phyloP scores from a whole-genome alignment of 2,113 vertebrate species.

The Corythaixoides concolor region DNA sequence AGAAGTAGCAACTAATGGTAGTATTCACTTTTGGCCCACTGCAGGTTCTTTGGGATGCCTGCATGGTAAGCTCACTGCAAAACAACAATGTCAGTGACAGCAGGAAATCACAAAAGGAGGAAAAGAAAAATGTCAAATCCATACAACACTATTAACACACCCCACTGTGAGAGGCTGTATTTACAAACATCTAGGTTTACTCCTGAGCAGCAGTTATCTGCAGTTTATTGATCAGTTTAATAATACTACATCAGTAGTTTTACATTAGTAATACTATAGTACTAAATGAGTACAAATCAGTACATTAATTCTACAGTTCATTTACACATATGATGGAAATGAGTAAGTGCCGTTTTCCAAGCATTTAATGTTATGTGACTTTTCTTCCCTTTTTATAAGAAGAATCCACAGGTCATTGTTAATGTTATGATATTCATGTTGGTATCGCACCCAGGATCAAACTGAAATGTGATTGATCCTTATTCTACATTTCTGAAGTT shows the following conservation, averaged over 20 bases:
- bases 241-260: background rate
- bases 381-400: background rate
- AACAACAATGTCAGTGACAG: background rate
- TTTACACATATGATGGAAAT: background rate
- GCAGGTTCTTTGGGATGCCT: background rate
- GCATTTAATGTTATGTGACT: background rate
- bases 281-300: background rate
- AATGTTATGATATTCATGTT: background rate
- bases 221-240: background rate
- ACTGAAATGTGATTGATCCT: background rate
- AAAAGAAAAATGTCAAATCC: background rate
- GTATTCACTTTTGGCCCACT: background rate
- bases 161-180: background rate
- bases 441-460: background rate
- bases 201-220: background rate
- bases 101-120: background rate
- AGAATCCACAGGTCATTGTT: background rate
- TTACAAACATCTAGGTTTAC: background rate
- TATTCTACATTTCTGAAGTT: background rate
- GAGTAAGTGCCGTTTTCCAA: background rate
- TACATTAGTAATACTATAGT: background rate
- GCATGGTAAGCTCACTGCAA: background rate
- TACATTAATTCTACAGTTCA: background rate
- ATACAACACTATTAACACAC: background rate
- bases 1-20: background rate